phyloP scores from a whole-genome alignment of 2,888 invertebrate species.

The Camponotus fellah region DNA sequence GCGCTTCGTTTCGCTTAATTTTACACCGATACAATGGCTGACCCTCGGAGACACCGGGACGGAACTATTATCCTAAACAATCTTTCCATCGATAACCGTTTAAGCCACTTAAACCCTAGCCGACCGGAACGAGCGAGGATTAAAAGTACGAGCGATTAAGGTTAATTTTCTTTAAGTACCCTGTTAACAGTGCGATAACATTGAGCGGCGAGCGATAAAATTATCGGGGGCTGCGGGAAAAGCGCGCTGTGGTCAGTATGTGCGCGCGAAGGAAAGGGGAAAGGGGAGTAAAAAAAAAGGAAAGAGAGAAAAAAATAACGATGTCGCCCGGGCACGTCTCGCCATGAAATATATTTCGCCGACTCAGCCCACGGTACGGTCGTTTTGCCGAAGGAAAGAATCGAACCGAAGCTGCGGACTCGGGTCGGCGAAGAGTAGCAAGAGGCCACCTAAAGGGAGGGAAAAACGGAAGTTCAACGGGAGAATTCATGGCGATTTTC shows the following conservation, averaged over 20 bases:
- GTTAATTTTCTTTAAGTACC: constrained; percentile 75
- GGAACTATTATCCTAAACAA: constrained; percentile 67
- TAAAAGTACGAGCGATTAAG: constrained; percentile 73
- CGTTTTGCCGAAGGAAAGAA: constrained; percentile 72
- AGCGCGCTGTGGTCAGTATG: constrained; percentile 55
- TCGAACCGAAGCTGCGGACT: constrained; percentile 60
- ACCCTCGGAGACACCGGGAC: constrained; percentile 57
- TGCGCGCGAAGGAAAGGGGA: constrained; percentile 4
- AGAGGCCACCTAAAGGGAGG: not conserved
- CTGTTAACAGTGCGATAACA: constrained; percentile 77
- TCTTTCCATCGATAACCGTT: constrained; percentile 71
- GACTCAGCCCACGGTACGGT: constrained; percentile 76
- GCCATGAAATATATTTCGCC: constrained; percentile 79
- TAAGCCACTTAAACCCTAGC: constrained; percentile 69
- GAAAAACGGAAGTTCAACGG: constrained; percentile 47
- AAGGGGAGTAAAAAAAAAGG: not conserved
- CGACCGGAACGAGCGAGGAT: constrained; percentile 68
- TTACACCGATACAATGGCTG: constrained; percentile 34
- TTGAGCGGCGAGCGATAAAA: constrained; percentile 65
- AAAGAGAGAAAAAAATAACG: constrained; percentile 64
- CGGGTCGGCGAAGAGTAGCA: not conserved
- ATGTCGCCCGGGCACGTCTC: constrained; percentile 75
- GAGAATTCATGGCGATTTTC: constrained; percentile 59
- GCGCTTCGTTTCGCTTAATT: constrained; percentile 11
- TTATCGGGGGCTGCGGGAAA: constrained; percentile 64